Base-by-base conservation (phyloP, 2,888 invertebrate species). In the Ennomos erosarius region DNA sequence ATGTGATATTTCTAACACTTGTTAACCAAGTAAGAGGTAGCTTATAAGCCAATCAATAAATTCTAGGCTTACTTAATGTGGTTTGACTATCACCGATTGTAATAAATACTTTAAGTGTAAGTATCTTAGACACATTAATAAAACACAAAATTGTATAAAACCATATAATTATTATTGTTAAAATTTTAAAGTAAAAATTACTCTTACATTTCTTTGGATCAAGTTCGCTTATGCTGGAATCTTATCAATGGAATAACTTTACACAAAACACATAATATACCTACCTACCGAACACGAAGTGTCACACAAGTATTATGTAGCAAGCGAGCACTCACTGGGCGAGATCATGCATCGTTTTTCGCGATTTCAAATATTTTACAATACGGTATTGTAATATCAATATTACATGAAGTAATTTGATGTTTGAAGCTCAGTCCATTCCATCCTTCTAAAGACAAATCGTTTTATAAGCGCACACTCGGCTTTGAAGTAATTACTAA, bases 131-230 rank as follows among this genome's bases (percentile, higher is more conserved):
- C 13, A 43, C 47, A 53, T 48, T 54, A 71, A 70, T 60, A 71
- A 76, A 62, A 69, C 56, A 58, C 50, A 49, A 53, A 56, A 69
- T 78, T 85, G 88, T 90, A 90, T 85, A 90, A 90, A 90, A 90
- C 86, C 90, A 89, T 90, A 87, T 88, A 80, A 79, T 79, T 73
- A 87, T 88, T 87, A 88, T 85, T 76, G 82, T 88, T 90, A 87
- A 88, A 90, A 86, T 81, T 81, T 84, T 74, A 86, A 90, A 89
- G 84, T 87, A 88, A 86, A 87, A 87, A 83, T 85, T 70, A 82
- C 78, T 87, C 79, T 79, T 81, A 85, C 76, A 79, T 79, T 67
- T 78, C 71, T 64, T 71, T 77, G 69, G 75, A 76, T 76, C 77
- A 43, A 47, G 43, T 43, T 35, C 51, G 35, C 51, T 10, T 39